Percentiles rank a stretch among this genome's conserved stretches.
Conservation (phyloP, 2,113 vertebrate species). For the Etheostoma cragini region DNA sequence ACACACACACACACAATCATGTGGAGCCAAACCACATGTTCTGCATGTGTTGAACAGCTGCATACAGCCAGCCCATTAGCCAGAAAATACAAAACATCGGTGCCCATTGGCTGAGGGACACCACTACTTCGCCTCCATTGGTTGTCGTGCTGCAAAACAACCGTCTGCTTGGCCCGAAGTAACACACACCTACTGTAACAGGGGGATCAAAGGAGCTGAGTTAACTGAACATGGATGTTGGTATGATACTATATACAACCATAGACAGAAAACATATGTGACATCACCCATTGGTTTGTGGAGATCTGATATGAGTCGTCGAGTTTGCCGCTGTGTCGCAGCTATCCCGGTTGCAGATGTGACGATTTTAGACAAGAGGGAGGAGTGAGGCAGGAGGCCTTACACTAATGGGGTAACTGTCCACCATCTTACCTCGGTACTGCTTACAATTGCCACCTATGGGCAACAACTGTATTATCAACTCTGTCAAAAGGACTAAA, state of each 20-base stretch:
- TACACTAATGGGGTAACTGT: too few species aligned
- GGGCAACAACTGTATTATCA: too few species aligned
- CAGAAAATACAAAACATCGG: slow-evolving; percentile 49
- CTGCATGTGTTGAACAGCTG: slow-evolving; percentile 77
- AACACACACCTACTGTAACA: slow-evolving; percentile 40
- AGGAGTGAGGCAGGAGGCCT: too few species aligned
- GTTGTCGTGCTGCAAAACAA: slow-evolving; percentile 37
- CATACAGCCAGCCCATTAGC: slow-evolving; percentile 40
- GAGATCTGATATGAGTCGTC: too few species aligned
- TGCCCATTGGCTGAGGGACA: slow-evolving; percentile 48
- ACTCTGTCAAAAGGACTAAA: too few species aligned
- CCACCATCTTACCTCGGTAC: too few species aligned
- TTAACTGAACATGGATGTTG: slow-evolving; percentile 34
- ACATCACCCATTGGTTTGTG: too few species aligned
- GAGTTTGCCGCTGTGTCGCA: too few species aligned
- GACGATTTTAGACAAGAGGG: too few species aligned
- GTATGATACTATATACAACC: slow-evolving; percentile 2
- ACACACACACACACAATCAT: slow-evolving; percentile 8
- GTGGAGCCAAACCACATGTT: slow-evolving; percentile 73
- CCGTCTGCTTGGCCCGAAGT: slow-evolving; percentile 35
- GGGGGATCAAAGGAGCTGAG: slow-evolving; percentile 43
- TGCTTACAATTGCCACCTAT: too few species aligned
- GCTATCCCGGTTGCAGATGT: too few species aligned
- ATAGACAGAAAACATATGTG: too few species aligned
- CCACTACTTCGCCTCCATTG: slow-evolving; percentile 43